A percentile compares a stretch with the other conserved stretches of the same genome.
Conservation (phyloP, 2,888 invertebrate genomes). For the Myopa tessellatipennis region DNA sequence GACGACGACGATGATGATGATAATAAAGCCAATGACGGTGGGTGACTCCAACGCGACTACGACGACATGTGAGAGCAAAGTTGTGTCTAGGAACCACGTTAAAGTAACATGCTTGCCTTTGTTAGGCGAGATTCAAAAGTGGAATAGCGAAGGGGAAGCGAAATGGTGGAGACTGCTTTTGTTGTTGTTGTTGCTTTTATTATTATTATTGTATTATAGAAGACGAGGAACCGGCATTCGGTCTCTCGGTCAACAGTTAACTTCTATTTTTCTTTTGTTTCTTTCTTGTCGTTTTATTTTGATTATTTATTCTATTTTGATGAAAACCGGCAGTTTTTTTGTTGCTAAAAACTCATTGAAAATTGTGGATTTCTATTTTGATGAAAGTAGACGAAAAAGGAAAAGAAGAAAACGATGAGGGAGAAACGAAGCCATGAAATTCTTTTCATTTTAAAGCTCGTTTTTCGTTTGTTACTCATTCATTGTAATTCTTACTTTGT, state of each 20-base stretch:
- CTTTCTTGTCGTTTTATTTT: conserved; percentile 41
- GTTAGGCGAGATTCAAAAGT: not conserved
- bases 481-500: too few species aligned
- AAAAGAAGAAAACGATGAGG: conserved; percentile 5
- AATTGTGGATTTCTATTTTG: conserved; percentile 32
- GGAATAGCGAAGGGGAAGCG: not conserved
- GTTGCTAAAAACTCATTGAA: conserved; percentile 12
- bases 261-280: conserved; percentile 40
- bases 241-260: conserved; percentile 56
- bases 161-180: not conserved
- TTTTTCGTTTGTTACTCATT: not conserved
- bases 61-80: conserved; percentile 27
- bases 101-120: conserved; percentile 20
- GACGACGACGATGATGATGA: conserved; percentile 6
- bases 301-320: conserved; percentile 36
- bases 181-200: not conserved
- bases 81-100: conserved; percentile 32
- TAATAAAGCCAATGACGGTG: not conserved
- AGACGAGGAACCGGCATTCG: conserved; percentile 51
- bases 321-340: conserved; percentile 12
- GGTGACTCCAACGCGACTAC: conserved; percentile 6
- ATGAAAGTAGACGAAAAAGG: conserved; percentile 1
- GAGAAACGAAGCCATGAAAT: not conserved
- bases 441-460: conserved; percentile 13
- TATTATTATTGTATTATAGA: not conserved